Conservation (phyloP, 64 coral and sea anemone genomes). For the Porites australiensis region DNA sequence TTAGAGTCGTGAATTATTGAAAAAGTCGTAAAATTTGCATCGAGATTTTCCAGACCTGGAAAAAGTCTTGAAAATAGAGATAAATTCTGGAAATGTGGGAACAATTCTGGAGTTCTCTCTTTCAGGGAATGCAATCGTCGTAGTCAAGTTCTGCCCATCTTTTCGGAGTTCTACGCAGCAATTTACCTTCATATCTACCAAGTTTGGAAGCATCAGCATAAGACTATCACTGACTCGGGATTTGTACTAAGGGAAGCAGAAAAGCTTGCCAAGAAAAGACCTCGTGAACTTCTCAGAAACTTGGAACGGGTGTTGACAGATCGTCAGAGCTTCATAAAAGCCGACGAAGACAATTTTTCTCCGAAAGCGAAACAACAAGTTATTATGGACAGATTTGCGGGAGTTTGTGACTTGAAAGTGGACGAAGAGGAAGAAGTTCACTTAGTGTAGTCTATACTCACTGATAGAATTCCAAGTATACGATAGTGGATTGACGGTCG, state of each 20-base stretch:
- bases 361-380: slow-evolving; percentile 65
- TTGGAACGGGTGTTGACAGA: slow-evolving; percentile 74
- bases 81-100: too few species aligned
- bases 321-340: slow-evolving; percentile 67
- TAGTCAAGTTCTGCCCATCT: slow-evolving; percentile 71
- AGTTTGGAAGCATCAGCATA: slow-evolving; percentile 96
- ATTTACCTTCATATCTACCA: slow-evolving; percentile 84
- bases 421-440: slow-evolving; percentile 98
- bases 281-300: slow-evolving; percentile 59
- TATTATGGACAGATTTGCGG: slow-evolving; percentile 85
- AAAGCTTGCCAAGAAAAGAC: slow-evolving; percentile 84
- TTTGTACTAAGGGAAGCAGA: slow-evolving; percentile 95
- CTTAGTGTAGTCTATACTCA: slow-evolving; percentile 55
- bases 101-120: neutral
- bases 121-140: slow-evolving; percentile 91
- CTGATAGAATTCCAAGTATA: too few species aligned
- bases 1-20: too few species aligned
- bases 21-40: too few species aligned
- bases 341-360: slow-evolving; percentile 79
- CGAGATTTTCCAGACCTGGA: too few species aligned
- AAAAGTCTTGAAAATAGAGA: too few species aligned
- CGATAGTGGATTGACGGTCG: too few species aligned
- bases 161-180: slow-evolving; percentile 88
- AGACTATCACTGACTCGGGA: slow-evolving; percentile 93
- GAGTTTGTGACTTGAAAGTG: slow-evolving; percentile 93